Conservation (phyloP, 2,888 invertebrate genomes). For the Shargacucullia verbasci region DNA sequence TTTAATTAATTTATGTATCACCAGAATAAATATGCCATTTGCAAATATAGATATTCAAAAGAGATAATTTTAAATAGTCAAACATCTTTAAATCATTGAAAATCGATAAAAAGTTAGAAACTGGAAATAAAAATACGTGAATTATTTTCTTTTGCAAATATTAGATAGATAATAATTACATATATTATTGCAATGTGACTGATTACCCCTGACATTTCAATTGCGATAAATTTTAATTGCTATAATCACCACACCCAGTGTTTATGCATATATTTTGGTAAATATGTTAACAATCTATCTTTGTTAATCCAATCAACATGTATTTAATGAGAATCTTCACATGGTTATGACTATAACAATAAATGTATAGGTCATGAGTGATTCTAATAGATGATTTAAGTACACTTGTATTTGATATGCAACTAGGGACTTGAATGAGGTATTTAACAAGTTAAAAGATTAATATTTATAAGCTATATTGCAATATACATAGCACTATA, state of each 20-base stretch:
- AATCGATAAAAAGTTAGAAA: background rate
- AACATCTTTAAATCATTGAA: background rate
- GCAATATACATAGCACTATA: no score
- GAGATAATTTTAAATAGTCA: conserved; percentile 11
- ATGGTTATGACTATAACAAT: conserved; percentile 1
- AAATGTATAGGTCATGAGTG: background rate
- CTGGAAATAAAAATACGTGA: conserved; percentile 13
- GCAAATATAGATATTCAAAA: conserved; percentile 4
- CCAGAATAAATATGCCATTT: conserved; percentile 1
- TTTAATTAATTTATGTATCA: conserved; percentile 13
- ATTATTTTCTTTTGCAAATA: conserved; percentile 22
- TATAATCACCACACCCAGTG: conserved; percentile 37
- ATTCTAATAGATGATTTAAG: background rate
- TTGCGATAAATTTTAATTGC: conserved; percentile 32
- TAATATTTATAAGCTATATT: no score
- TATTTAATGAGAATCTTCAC: conserved; percentile 11
- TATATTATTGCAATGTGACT: conserved; percentile 24
- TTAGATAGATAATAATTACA: conserved; percentile 10
- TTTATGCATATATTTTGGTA: conserved; percentile 26
- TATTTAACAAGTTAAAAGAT: no score
- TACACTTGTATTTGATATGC: background rate
- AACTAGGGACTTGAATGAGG: background rate
- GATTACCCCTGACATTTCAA: conserved; percentile 43
- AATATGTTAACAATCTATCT: conserved; percentile 29
- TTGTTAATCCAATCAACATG: conserved; percentile 30